These are phyloP conservation scores for Plagiodera versicolora DNA, from an alignment of 2,888 invertebrate genomes.

Conservation along the genomic window DNA sequence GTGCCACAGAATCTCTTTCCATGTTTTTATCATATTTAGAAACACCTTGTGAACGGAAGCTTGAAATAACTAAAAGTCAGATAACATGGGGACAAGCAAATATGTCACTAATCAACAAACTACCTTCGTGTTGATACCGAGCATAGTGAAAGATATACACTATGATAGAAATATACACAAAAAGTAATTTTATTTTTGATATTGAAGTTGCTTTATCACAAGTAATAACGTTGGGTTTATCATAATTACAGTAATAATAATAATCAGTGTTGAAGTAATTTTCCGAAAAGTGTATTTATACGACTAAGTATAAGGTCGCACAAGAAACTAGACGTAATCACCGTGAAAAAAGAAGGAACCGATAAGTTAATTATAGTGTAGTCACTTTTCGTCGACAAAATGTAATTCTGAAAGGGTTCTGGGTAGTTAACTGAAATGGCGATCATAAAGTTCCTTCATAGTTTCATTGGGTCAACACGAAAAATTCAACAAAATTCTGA, in stretches of 20 bases:
- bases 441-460: too few species aligned
- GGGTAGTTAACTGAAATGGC: too few species aligned
- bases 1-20: too few species aligned
- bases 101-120: not conserved
- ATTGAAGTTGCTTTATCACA: slow-evolving; percentile 16
- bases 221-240: slow-evolving; percentile 5
- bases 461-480: too few species aligned
- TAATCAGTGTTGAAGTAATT: slow-evolving; percentile 13
- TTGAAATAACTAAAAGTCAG: too few species aligned
- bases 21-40: too few species aligned
- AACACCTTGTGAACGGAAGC: too few species aligned
- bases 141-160: not conserved
- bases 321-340: not conserved
- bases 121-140: not conserved
- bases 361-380: not conserved
- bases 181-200: slow-evolving; percentile 8
- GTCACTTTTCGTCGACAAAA: not conserved
- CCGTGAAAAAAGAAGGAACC: not conserved
- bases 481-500: too few species aligned
- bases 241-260: slow-evolving; percentile 15
- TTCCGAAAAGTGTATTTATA: slow-evolving; percentile 14
- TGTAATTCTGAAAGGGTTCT: not conserved
- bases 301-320: not conserved
- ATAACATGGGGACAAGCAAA: too few species aligned
- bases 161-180: not conserved